Conservation (phyloP, 92 coral and sea anemone species). For the Actinostola sp. region DNA sequence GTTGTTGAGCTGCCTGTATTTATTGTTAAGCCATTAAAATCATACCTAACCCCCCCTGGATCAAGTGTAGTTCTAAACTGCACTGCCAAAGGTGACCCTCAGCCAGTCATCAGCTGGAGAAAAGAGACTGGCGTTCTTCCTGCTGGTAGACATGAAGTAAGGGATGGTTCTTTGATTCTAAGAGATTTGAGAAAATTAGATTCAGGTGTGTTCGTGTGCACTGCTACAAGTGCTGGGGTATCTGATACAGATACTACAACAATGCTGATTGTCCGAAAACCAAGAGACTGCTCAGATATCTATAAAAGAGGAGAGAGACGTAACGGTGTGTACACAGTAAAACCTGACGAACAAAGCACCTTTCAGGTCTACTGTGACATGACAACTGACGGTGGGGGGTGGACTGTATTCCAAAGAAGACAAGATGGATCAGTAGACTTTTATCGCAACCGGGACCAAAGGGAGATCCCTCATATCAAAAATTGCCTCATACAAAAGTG, state of each 20-base stretch:
- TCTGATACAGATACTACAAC: background rate
- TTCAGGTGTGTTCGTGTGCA: background rate
- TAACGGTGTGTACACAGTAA: conserved; percentile 35
- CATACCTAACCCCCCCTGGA: too few relatives aligned
- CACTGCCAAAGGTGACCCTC: too few relatives aligned
- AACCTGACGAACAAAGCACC: conserved; percentile 30
- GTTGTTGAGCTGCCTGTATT: too few relatives aligned
- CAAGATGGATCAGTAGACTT: conserved; percentile 3
- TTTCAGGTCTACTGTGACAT: conserved; percentile 41
- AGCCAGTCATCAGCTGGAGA: too few relatives aligned
- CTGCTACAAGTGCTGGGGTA: conserved; percentile 6
- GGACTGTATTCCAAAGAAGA: too few relatives aligned
- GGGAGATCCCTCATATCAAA: too few relatives aligned
- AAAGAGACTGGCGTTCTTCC: too few relatives aligned
- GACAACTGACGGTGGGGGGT: conserved; percentile 54
- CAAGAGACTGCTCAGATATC: background rate
- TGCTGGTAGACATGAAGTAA: background rate
- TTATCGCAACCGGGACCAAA: too few relatives aligned
- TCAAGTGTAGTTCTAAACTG: too few relatives aligned
- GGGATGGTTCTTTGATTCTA: background rate
- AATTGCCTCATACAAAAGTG: too few relatives aligned
- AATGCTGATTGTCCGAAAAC: background rate
- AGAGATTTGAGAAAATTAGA: background rate
- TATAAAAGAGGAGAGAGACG: conserved; percentile 18
- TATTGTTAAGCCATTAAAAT: too few relatives aligned